Conservation (phyloP, 2,797 vertebrate genomes). For the Thaleichthys pacificus region DNA sequence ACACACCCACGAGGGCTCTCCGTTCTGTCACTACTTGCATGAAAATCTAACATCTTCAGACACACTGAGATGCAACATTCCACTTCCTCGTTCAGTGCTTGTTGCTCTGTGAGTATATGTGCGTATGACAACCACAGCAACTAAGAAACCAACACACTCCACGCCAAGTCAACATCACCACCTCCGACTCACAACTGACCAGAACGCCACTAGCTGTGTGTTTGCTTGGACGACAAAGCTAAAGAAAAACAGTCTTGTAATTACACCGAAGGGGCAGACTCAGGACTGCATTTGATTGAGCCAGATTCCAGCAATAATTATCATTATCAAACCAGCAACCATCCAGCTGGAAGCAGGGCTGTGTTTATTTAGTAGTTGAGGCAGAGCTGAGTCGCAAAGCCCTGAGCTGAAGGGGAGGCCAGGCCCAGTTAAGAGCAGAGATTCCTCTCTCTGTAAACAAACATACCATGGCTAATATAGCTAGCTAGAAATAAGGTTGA, state of each 20-base stretch:
- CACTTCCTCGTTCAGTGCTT: not conserved
- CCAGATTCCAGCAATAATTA: conserved; percentile 73
- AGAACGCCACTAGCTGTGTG: conserved; percentile 50
- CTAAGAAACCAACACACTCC: conserved; percentile 26
- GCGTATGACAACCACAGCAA: not conserved
- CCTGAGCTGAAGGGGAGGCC: conserved; percentile 58
- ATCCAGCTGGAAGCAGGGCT: conserved; percentile 56
- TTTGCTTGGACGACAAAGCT: conserved; percentile 54
- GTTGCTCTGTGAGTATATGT: not conserved
- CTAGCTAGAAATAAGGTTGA: too few species aligned
- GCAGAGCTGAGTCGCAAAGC: conserved; percentile 61
- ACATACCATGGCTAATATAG: conserved; percentile 41
- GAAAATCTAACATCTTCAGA: not conserved
- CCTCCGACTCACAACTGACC: conserved; percentile 26
- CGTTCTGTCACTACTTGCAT: not conserved
- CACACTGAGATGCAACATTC: not conserved
- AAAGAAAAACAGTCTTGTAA: conserved; percentile 46
- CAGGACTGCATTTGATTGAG: conserved; percentile 68
- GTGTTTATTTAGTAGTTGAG: conserved; percentile 72
- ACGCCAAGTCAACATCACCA: conserved; percentile 23
- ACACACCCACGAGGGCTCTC: not conserved
- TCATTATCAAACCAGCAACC: conserved; percentile 63
- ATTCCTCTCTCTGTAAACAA: conserved; percentile 73
- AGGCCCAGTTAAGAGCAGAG: conserved; percentile 59
- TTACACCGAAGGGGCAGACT: conserved; percentile 58